Evolutionary conservation across 2,888 invertebrate genomes (phyloP).

Genomic region (Drosophila peninsularis): DNA sequence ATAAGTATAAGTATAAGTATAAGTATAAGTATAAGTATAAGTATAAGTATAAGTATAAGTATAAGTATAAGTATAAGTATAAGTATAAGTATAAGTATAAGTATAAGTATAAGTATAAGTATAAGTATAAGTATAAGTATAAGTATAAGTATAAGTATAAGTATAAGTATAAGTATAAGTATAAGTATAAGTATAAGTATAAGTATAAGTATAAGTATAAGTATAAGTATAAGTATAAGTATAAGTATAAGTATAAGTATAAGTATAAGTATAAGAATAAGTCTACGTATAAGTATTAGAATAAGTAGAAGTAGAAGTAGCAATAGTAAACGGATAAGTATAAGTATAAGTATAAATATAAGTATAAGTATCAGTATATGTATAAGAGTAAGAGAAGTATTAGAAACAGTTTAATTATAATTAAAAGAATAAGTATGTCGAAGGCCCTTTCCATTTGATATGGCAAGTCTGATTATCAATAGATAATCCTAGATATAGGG

Average conservation of each 20-base stretch:
- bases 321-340: background rate
- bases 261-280: background rate
- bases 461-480: no score
- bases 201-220: conserved; percentile 2
- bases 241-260: background rate
- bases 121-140: no score
- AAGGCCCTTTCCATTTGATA: no score
- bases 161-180: no score
- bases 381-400: background rate
- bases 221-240: conserved; percentile 2
- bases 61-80: no score
- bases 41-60: no score
- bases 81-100: no score
- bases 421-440: background rate
- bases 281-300: background rate
- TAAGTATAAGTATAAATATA: conserved; percentile 2
- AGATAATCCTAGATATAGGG: background rate
- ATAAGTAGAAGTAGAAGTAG: background rate
- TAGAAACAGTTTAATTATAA: background rate
- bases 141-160: no score
- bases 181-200: background rate
- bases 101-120: no score
- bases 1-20: background rate
- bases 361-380: background rate
- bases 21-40: background rate